A percentile compares a stretch with the other conserved stretches of the same genome.
These are phyloP conservation scores for Anodontia alba DNA, from an alignment of 2,888 invertebrate species.

Conservation along the genomic window DNA sequence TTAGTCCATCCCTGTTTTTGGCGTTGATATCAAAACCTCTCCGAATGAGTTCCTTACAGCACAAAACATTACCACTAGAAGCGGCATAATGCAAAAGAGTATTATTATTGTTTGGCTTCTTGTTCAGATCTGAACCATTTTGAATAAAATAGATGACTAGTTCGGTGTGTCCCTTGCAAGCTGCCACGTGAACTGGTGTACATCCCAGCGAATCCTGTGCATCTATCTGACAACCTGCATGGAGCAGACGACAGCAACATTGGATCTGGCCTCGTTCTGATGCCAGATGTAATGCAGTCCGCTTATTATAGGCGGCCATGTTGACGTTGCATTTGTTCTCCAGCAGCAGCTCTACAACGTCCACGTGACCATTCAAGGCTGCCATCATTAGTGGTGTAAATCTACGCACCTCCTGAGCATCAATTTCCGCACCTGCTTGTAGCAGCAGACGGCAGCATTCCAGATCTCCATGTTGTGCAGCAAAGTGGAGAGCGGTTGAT, in stretches of 20 bases:
- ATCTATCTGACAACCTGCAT: slow-evolving; percentile 76
- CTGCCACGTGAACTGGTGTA: slow-evolving; percentile 81
- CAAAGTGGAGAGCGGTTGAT: slow-evolving; percentile 78
- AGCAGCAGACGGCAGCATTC: slow-evolving; percentile 76
- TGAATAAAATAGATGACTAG: slow-evolving; percentile 77
- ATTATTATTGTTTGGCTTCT: slow-evolving; percentile 73
- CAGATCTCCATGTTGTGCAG: slow-evolving; percentile 77
- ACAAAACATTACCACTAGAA: slow-evolving; percentile 75
- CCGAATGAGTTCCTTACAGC: slow-evolving; percentile 70
- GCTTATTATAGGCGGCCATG: slow-evolving; percentile 78
- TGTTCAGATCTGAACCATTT: slow-evolving; percentile 70
- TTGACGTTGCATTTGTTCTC: slow-evolving; percentile 78
- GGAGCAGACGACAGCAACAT: slow-evolving; percentile 73
- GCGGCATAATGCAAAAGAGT: slow-evolving; percentile 80
- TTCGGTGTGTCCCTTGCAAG: slow-evolving; percentile 75
- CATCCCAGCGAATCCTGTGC: slow-evolving; percentile 77
- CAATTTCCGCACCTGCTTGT: slow-evolving; percentile 79
- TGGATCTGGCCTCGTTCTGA: slow-evolving; percentile 75
- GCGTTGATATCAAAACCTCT: slow-evolving; percentile 73
- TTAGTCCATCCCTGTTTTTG: slow-evolving; percentile 76
- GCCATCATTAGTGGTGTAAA: slow-evolving; percentile 84
- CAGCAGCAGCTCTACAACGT: slow-evolving; percentile 75
- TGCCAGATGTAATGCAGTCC: slow-evolving; percentile 80
- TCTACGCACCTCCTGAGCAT: slow-evolving; percentile 80
- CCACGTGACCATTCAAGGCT: slow-evolving; percentile 77